Evolutionary conservation across 2,888 invertebrate genomes (phyloP).

Genomic region (Sthenelais limicola): DNA sequence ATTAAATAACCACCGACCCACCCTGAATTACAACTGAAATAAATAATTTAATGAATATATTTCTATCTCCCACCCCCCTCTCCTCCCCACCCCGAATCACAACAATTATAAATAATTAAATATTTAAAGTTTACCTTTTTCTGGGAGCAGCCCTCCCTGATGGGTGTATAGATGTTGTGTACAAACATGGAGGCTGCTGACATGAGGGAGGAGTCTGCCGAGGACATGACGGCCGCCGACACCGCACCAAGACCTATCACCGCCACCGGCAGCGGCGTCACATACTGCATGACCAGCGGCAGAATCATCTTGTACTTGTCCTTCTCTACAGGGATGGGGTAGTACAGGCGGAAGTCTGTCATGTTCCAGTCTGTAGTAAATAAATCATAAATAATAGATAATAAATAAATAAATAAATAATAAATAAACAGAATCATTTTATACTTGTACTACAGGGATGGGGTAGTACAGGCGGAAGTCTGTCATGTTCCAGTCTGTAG

Average conservation of each 20-base stretch:
- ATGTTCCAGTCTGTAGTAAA: constrained; percentile 44
- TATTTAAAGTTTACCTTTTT: not conserved
- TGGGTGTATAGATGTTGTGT: constrained; percentile 90
- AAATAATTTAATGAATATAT: too few species aligned
- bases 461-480: constrained; percentile 40
- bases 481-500: constrained; percentile 46
- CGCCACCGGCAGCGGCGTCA: constrained; percentile 93
- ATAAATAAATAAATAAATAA: too few species aligned
- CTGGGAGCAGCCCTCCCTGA: constrained; percentile 11
- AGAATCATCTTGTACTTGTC: constrained; percentile 90
- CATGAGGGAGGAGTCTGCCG: constrained; percentile 95
- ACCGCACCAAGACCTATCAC: constrained; percentile 97
- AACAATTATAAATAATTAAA: too few species aligned
- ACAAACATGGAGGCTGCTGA: constrained; percentile 98
- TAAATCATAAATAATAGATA: too few species aligned
- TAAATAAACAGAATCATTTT: constrained; percentile 95
- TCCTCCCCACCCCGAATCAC: too few species aligned
- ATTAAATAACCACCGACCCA: too few species aligned
- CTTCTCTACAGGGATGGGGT: constrained; percentile 33
- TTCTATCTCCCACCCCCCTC: too few species aligned
- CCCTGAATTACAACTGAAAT: too few species aligned
- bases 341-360: constrained; percentile 42
- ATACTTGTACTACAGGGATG: constrained; percentile 75
- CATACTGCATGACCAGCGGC: constrained; percentile 93
- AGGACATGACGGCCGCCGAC: constrained; percentile 96